Evolutionary conservation across 1,140 invertebrate species (phyloP), one percentile per base, ranked within the genome.

Genomic region (Portunus trituberculatus): DNA sequence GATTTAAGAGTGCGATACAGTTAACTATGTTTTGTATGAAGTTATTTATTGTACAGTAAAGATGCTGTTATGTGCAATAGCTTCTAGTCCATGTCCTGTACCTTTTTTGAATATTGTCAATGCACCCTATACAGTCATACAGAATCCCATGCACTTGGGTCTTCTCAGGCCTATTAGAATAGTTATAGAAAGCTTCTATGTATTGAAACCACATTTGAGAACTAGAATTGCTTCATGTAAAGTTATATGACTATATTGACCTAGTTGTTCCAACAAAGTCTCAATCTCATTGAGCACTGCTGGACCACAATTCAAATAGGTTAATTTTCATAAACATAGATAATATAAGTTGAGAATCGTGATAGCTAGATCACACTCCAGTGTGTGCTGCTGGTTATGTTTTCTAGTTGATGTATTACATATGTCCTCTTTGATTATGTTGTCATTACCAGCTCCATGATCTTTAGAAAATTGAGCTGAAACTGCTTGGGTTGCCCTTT

Each of bases 21-120:
- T 76, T 76, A 25, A 76, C 67, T 76, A 76, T 76, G 67, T 76
- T 76, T 76, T 76, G 67, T 76, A 76, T 76, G 25, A 76, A 76
- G 67, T 76, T 76, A 76, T 76, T n/a, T 76, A 76, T 76, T 76
- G 67, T 76, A 76, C 67, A 76, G 67, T 76, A n/a, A 76, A 76
- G 1, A 76, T n/a, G n/a, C n/a, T 76, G n/a, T 76, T 76, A 76
- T 76, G 67, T n/a, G 67, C 67, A 76, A 76, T 76, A 76, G 67
- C 25, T 76, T 76, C 67, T 76, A 76, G 67, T 76, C 67, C 67
- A 76, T 76, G 67, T 76, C 25, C n/a, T n/a, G 67, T n/a, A 76
- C 67, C 16, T 76, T 76, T 76, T 76, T 76, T n/a, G 2, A 76
- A 76, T n/a, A 76, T n/a, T n/a, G 67, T 76, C 25, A n/a, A n/a